Evolutionary conservation across 2,797 vertebrate genomes (phyloP).

Genomic region (Sebastiscus albofasciatus): DNA sequence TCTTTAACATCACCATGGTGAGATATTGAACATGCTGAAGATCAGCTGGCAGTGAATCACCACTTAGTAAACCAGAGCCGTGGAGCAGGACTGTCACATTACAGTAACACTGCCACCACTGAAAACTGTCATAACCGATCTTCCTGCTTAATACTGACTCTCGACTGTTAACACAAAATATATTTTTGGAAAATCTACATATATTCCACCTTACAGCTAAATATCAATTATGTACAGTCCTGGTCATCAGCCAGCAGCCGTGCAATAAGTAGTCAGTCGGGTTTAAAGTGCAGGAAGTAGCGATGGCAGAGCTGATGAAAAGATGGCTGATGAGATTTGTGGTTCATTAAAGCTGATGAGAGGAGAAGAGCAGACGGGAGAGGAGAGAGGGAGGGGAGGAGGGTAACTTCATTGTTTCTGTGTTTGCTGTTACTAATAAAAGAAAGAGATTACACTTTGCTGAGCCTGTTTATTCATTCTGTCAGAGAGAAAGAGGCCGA

Average conservation of each 20-base stretch:
- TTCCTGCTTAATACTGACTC: slow-evolving; percentile 15
- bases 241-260: slow-evolving; percentile 23
- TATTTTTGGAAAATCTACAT: slow-evolving; percentile 5
- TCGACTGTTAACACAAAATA: background rate
- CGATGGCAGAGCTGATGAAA: slow-evolving; percentile 64
- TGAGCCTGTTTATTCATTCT: slow-evolving; percentile 66
- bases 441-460: slow-evolving; percentile 72
- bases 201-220: slow-evolving; percentile 17
- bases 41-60: slow-evolving; percentile 48
- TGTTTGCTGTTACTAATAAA: slow-evolving; percentile 79
- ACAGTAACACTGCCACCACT: background rate
- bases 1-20: slow-evolving; percentile 34
- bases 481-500: slow-evolving; percentile 42
- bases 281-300: slow-evolving; percentile 56
- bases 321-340: slow-evolving; percentile 76
- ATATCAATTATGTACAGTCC: slow-evolving; percentile 18
- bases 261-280: slow-evolving; percentile 12
- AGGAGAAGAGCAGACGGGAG: slow-evolving; percentile 49
- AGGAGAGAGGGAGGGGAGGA: slow-evolving; percentile 17
- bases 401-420: slow-evolving; percentile 72
- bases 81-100: slow-evolving; percentile 17
- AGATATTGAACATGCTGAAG: slow-evolving; percentile 38
- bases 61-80: slow-evolving; percentile 27
- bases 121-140: slow-evolving; percentile 15
- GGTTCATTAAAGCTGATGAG: slow-evolving; percentile 78